Base-by-base conservation (phyloP, 2,888 invertebrate genomes). In the Incurvaria masculella region DNA sequence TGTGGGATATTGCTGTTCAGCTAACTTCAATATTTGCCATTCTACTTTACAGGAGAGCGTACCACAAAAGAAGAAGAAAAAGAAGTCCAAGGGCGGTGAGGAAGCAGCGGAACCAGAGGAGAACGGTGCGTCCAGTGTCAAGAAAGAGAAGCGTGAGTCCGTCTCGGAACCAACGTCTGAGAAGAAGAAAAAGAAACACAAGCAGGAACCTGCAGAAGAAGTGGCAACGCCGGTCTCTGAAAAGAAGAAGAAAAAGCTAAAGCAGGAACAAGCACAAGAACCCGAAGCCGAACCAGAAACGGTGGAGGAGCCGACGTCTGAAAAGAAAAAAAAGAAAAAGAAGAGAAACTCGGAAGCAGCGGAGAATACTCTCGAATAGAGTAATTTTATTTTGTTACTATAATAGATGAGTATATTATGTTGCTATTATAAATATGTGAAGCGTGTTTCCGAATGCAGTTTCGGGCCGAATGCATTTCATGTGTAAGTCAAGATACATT, bases 221-320 rank as follows among this genome's bases (percentile, higher is more conserved):
- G 45, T 43, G 23, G 54, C 51, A 46, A 52, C 48, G 40, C 64
- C 64, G 2, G 55, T 59, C 14, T 69, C 70, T 17, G 79, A 79
- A 56, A 81, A 81, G 56, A 80, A 79, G 57, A 80, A 80, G 59
- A 81, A 81, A 58, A 81, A 75, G 62, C 79, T 75, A 55, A 81
- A 80, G 53, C 72, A 72, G 40, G 65, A 74, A 21, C 70, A 72
- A 46, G 57, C 60, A 2, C 63, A 66, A 6, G 61, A 59, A 42
- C 59, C 56, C 17, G 65, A 63, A 21, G 56, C 52, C 3, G 54
- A 54, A 42, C 55, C 57, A 49, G 52, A 61, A 46, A 52, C 52
- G 17, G 19, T 21, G 66, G 64, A 64, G 17, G 56, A 58, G 45
- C 55, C 55, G 0, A 8, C 52, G 3, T 14, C 43, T 5, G 21